Evolutionary conservation across 2,113 vertebrate species (phyloP).

Genomic region (Caranx melampygus): DNA sequence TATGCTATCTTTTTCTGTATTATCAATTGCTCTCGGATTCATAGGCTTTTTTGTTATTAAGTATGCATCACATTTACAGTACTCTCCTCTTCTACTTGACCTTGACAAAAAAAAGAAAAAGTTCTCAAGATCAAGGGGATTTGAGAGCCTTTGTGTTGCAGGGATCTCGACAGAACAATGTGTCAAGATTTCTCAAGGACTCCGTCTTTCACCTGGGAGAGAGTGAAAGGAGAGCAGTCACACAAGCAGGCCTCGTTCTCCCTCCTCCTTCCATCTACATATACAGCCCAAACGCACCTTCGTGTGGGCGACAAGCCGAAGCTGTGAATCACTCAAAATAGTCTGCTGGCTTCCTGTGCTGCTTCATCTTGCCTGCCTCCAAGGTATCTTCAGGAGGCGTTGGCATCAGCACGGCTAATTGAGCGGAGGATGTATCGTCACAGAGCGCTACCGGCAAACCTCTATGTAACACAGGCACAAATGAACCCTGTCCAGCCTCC

Average conservation of each 20-base stretch:
- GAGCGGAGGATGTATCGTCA: conserved; percentile 39
- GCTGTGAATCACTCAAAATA: conserved; percentile 50
- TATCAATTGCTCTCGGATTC: neutral
- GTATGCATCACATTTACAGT: neutral
- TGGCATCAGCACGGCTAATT: conserved; percentile 43
- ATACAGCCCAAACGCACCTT: conserved; percentile 1
- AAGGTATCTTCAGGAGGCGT: conserved; percentile 27
- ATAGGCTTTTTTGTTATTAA: neutral
- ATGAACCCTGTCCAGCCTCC: conserved; percentile 28
- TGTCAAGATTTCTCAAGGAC: conserved; percentile 40
- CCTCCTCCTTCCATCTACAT: neutral
- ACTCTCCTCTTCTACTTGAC: neutral
- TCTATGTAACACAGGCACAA: conserved; percentile 2
- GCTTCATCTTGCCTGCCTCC: conserved; percentile 48
- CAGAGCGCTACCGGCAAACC: conserved; percentile 16
- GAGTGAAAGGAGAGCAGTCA: neutral
- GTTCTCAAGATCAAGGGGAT: neutral
- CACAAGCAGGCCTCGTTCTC: conserved; percentile 16
- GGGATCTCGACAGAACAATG: conserved; percentile 3
- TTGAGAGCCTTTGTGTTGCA: neutral
- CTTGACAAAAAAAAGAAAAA: conserved; percentile 1
- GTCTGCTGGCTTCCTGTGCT: conserved; percentile 16
- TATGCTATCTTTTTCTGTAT: neutral
- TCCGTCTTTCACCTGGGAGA: conserved; percentile 1
- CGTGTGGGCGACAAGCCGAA: conserved; percentile 46